These are phyloP conservation scores for Monochamus alternatus DNA, from an alignment of 2,888 invertebrate genomes.

Conservation along the genomic window DNA sequence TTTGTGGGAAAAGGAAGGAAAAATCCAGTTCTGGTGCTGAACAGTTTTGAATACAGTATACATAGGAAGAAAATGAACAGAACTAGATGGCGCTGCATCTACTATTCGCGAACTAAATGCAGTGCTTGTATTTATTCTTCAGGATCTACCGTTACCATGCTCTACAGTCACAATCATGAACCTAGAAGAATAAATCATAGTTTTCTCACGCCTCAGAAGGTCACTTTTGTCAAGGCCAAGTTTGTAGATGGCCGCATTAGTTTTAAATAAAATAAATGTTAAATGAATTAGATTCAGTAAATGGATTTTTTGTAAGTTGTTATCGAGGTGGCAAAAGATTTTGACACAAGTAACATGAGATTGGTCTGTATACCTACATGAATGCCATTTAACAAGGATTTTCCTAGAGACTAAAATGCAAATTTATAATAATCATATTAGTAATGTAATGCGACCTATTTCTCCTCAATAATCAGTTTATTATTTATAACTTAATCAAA, in stretches of 20 bases:
- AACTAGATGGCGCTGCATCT: slow-evolving; percentile 56
- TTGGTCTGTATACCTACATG: too few species aligned
- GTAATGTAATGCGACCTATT: too few species aligned
- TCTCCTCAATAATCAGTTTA: too few species aligned
- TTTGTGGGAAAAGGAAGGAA: slow-evolving; percentile 50
- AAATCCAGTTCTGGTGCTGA: slow-evolving; percentile 53
- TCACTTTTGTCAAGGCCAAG: slow-evolving; percentile 14
- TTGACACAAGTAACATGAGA: too few species aligned
- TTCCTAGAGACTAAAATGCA: too few species aligned
- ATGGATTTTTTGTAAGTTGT: too few species aligned
- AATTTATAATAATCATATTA: too few species aligned
- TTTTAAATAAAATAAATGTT: not conserved
- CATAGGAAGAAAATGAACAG: slow-evolving; percentile 47
- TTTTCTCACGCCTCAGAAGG: slow-evolving; percentile 2
- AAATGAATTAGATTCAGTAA: too few species aligned
- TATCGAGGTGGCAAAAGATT: too few species aligned
- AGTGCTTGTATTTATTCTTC: slow-evolving; percentile 33
- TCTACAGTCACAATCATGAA: slow-evolving; percentile 13
- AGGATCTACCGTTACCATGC: slow-evolving; percentile 2
- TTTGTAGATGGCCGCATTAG: not conserved
- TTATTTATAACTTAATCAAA: too few species aligned
- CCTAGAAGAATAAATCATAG: not conserved
- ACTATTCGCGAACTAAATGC: slow-evolving; percentile 54
- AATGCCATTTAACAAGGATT: too few species aligned
- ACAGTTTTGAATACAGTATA: slow-evolving; percentile 53